Evolutionary conservation across 2,888 invertebrate genomes (phyloP).

Genomic region (Drosophila kanekoi): DNA sequence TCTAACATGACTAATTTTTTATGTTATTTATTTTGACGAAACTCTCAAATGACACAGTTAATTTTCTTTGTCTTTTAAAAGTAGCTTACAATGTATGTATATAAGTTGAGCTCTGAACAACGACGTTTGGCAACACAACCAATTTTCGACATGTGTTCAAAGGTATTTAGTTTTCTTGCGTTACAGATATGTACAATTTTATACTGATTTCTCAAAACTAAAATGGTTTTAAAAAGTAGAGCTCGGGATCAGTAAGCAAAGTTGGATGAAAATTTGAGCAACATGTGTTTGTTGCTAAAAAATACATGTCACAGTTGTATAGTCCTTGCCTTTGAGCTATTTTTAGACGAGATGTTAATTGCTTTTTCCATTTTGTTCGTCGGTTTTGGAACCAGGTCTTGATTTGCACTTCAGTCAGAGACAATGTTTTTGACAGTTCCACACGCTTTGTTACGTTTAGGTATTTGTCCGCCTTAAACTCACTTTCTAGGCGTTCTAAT

Average conservation of each 20-base stretch:
- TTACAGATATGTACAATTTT: neutral
- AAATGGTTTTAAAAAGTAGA: constrained; percentile 59
- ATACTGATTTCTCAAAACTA: neutral
- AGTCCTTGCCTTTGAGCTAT: constrained; percentile 94
- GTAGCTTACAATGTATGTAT: too few species aligned
- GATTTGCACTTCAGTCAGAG: constrained; percentile 83
- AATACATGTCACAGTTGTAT: constrained; percentile 86
- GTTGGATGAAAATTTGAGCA: constrained; percentile 50
- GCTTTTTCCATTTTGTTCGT: constrained; percentile 98
- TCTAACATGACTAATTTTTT: too few species aligned
- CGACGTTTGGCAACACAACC: too few species aligned
- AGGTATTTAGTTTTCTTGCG: too few species aligned
- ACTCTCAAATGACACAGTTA: too few species aligned
- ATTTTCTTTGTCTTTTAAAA: too few species aligned
- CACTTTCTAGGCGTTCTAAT: constrained; percentile 94
- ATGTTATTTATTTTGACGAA: too few species aligned
- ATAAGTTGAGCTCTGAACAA: too few species aligned
- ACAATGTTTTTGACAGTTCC: constrained; percentile 95
- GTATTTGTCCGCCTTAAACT: constrained; percentile 98
- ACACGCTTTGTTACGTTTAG: constrained; percentile 97
- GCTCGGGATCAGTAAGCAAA: constrained; percentile 60
- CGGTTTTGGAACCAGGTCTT: constrained; percentile 86
- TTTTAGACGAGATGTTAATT: constrained; percentile 94
- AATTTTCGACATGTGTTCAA: too few species aligned
- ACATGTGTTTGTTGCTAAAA: constrained; percentile 83